Base-by-base conservation (phyloP, 1,140 invertebrate species). In the Copidosoma floridanum region DNA sequence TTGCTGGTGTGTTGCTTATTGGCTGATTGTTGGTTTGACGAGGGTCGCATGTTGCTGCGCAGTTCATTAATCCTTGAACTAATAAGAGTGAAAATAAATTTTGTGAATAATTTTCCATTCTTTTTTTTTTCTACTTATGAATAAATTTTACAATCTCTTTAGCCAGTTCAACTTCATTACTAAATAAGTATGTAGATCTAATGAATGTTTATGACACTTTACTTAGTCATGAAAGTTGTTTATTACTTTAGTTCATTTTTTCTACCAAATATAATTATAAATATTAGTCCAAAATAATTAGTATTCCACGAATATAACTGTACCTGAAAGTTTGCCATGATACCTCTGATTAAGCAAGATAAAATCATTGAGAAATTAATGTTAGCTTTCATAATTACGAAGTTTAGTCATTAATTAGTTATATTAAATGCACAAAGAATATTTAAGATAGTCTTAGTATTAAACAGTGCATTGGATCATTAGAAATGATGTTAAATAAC, bases 281-380 rank as follows among this genome's bases (percentile, higher is more conserved):
- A 46, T 46, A 32, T 32, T 32, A 57, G 58, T 61, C 11, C 23
- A 54, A 44, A 24, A 14, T 50, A 40, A 54, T 35, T 57, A 59
- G 18, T 38, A 52, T 51, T 56, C 21, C 35, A 35, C 16, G 51
- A 48, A n/a, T n/a, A n/a, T n/a, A 16, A 53, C 57, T 66, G 71
- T 76, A 78, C 76, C 77, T 79, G 75, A 74, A 79, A 79, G 67
- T 79, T 79, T 75, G 69, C 74, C 76, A 79, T 79, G 69, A 79
- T 77, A 74, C 72, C 71, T 72, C 77, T 79, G 66, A 67, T 48
- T 64, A 66, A 4, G 46, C 63, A 57, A n/a, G 60, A 50, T 64
- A 67, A 56, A 53, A 46, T 62, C 24, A 65, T 40, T 61, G 60
- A 48, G 44, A 52, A 18, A 66, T 70, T 63, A 68, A 44, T 65